A percentile compares a stretch with the other conserved stretches of the same genome.
Evolutionary conservation across 2,113 vertebrate genomes (phyloP).

Genomic region (Eudorcas thomsonii): DNA sequence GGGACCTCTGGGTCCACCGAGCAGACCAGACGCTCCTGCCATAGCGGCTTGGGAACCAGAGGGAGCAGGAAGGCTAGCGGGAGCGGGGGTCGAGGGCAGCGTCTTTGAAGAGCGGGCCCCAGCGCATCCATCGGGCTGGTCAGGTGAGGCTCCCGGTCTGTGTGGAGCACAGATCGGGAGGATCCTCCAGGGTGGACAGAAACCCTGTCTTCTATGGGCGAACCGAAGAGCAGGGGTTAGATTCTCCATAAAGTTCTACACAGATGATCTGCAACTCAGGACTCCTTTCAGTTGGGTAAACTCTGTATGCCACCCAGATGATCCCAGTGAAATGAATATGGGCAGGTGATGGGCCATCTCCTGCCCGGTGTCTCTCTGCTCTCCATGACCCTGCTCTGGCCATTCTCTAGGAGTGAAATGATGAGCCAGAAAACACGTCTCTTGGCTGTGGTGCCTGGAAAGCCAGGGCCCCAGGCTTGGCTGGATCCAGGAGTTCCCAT

Average conservation of each 20-base stretch:
- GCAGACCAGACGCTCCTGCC: neutral
- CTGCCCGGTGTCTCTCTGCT: neutral
- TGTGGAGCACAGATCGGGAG: too few species aligned
- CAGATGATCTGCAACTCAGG: neutral
- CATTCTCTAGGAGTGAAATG: neutral
- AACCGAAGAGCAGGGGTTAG: neutral
- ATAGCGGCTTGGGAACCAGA: neutral
- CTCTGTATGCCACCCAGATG: fast-evolving
- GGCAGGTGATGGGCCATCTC: neutral
- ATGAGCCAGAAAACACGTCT: neutral
- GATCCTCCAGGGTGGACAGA: neutral
- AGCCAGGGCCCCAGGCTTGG: neutral
- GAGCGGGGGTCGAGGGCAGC: fast-evolving
- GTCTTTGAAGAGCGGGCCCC: neutral
- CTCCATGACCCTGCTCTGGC: too few species aligned
- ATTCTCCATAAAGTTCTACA: too few species aligned
- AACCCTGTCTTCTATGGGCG: fast-evolving
- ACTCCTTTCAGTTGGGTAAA: neutral
- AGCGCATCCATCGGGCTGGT: too few species aligned
- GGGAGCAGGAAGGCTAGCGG: neutral
- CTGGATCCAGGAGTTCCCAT: neutral
- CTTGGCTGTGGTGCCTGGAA: neutral
- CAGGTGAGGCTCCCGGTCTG: neutral
- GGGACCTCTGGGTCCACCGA: neutral
- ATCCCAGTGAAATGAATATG: too few species aligned